A percentile compares a stretch with the other conserved stretches of the same genome.
These are phyloP conservation scores for Pelodiscus sinensis DNA, from an alignment of 2,113 vertebrate genomes.

Conservation along the genomic window DNA sequence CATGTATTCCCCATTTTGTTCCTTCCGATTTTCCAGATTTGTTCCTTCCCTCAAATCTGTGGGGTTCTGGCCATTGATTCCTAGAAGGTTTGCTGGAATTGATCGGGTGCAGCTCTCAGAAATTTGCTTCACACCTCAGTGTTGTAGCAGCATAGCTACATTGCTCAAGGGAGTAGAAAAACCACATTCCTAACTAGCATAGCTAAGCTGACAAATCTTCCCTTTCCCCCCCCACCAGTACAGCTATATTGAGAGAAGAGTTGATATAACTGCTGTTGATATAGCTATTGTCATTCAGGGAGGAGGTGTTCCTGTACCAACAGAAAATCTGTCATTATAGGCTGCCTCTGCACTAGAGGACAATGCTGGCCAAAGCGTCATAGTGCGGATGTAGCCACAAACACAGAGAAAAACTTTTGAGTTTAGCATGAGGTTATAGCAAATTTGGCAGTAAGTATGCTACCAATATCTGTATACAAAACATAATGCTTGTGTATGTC, in stretches of 20 bases:
- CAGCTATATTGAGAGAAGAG: background rate
- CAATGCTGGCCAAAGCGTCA: background rate
- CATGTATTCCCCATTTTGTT: background rate
- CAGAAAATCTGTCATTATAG: background rate
- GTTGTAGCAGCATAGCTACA: background rate
- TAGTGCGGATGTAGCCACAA: background rate
- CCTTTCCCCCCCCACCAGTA: background rate
- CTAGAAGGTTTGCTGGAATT: background rate
- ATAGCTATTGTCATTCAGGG: background rate
- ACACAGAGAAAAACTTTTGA: background rate
- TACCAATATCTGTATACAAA: fast-evolving
- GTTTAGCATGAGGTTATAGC: background rate
- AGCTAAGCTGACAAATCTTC: background rate
- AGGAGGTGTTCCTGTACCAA: background rate
- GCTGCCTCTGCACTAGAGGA: background rate
- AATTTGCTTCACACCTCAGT: background rate
- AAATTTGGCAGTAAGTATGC: background rate
- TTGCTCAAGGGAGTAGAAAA: background rate
- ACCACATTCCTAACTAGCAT: background rate
- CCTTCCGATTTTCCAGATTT: background rate
- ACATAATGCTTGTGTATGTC: fast-evolving
- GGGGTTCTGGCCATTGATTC: background rate
- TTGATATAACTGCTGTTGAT: background rate
- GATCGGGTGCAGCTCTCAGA: background rate
- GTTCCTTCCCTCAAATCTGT: background rate